Base-by-base conservation (phyloP, 2,797 vertebrate species). In the Malacoraja senta region DNA sequence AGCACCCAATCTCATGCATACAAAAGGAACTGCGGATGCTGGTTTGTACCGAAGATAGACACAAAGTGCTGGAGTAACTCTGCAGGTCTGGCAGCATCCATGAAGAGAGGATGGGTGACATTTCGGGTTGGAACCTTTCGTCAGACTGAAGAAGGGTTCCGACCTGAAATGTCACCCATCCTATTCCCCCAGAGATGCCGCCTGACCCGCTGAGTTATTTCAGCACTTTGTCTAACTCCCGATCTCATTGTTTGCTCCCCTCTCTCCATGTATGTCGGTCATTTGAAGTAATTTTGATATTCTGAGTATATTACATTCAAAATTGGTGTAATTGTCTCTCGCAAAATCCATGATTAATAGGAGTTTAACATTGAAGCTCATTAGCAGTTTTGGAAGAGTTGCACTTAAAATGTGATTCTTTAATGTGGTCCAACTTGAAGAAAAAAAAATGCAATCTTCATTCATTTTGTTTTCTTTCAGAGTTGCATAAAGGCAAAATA, bases 161-260 rank as follows among this genome's bases (percentile, higher is more conserved):
- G 44, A 53, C 44, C 44, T 53, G 44, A 53, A 53, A 53, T 53
- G 44, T 53, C 44, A 53, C 4, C 44, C 4, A 53, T 53, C 44
- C 44, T 53, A 6, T 53, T 6, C 44, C 44, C 4, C 44, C 44
- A 6, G 44, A 53, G 44, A 53, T 6, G 44, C 44, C 44, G 44
- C 44, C 44, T 53, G 8, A 81, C 35, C 19, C 2, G 2, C 35
- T 21, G 79, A 38, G 32, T 81, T 8, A 44, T 21, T 81, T 2
- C 10, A 6, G 7, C 8, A 38, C 13, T 81, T 81, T 44, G 35
- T 44, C 26, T 24, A 44, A 24, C 44, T 61, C 8, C 72, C 88
- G 78, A 93, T 0, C 4, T 29, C 8, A 93, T 71, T 93, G 35
- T 93, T 80, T 93, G 19, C 95, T 93, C 94, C 21, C n/a, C 21